Evolutionary conservation across 1,140 invertebrate species (phyloP).

Genomic region (Ips nitidus): DNA sequence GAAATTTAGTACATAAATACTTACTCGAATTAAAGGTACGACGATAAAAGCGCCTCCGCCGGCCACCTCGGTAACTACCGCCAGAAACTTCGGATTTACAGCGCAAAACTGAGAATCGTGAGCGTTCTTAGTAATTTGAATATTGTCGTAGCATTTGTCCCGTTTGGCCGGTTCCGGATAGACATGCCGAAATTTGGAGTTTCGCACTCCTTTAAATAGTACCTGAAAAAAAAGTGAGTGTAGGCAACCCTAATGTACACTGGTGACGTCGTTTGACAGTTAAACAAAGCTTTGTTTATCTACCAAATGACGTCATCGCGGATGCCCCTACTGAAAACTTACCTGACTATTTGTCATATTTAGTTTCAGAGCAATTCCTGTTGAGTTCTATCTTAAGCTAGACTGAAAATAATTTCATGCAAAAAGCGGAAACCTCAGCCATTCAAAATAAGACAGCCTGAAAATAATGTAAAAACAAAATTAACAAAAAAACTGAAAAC

Average conservation of each 20-base stretch:
- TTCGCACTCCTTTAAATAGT: constrained; percentile 81
- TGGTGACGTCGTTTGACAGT: not conserved
- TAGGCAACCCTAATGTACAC: not conserved
- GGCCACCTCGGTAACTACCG: constrained; percentile 90
- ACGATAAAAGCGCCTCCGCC: constrained; percentile 93
- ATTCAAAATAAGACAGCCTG: no score
- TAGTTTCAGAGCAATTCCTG: not conserved
- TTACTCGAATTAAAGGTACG: constrained; percentile 84
- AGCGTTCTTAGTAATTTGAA: constrained; percentile 89
- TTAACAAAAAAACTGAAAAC: no score
- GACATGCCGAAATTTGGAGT: constrained; percentile 91
- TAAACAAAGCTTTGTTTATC: not conserved
- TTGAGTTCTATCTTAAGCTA: not conserved
- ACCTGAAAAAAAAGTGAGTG: constrained; percentile 56
- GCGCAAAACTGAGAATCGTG: constrained; percentile 92
- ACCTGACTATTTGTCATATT: not conserved
- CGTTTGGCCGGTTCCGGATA: constrained; percentile 85
- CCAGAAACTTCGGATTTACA: constrained; percentile 93
- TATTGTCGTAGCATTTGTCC: constrained; percentile 90
- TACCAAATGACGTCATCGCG: not conserved
- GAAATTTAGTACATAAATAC: constrained; percentile 44
- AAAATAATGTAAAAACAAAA: not conserved
- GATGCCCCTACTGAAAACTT: not conserved
- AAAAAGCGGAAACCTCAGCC: not conserved
- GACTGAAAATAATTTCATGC: not conserved